Base-by-base conservation (phyloP, 2,888 invertebrate species). In the Eugnorisma glareosa region DNA sequence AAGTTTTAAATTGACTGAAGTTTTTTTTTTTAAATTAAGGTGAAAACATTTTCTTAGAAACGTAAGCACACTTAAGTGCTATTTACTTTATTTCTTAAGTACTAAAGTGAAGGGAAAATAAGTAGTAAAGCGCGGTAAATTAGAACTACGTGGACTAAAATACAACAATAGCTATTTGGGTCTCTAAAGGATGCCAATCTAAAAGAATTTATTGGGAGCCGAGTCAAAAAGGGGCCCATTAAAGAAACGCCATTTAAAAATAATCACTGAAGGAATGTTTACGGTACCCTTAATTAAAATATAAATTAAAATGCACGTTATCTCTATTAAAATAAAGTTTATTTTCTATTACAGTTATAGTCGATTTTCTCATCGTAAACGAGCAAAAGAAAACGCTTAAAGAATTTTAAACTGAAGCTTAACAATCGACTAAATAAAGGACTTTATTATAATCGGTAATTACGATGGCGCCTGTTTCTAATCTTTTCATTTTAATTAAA, bases 351-450 rank as follows among this genome's bases (percentile, higher is more conserved):
- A 69, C 37, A 35, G 4, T 18, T n/a, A 13, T 48, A 40, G 37
- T 24, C 24, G 51, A 67, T 78, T 77, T 68, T 57, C 54, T 70
- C 24, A 69, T 45, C n/a, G 81, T 79, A 78, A 82, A 79, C 61
- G 69, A 86, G 88, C 83, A 87, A 87, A 85, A 86, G 86, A 84
- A 86, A 87, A 70, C 76, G 81, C 80, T 86, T 76, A 82, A 73
- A 73, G 77, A 82, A 82, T 83, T 82, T 77, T 69, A 79, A 87
- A 84, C 67, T 74, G 75, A 51, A 86, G 75, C 63, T 79, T 73
- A 82, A 86, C 63, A 79, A 69, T 70, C 45, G 75, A 63, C 78
- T 70, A 78, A 84, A 82, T 83, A 83, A 85, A 76, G 79, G 76
- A 69, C 67, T 84, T 85, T 88, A 81, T 85, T 82, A 81, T 67